Percentiles rank a stretch among this genome's conserved stretches.
phyloP scores from a whole-genome alignment of 2,113 vertebrate species.

The Alectura lathami region DNA sequence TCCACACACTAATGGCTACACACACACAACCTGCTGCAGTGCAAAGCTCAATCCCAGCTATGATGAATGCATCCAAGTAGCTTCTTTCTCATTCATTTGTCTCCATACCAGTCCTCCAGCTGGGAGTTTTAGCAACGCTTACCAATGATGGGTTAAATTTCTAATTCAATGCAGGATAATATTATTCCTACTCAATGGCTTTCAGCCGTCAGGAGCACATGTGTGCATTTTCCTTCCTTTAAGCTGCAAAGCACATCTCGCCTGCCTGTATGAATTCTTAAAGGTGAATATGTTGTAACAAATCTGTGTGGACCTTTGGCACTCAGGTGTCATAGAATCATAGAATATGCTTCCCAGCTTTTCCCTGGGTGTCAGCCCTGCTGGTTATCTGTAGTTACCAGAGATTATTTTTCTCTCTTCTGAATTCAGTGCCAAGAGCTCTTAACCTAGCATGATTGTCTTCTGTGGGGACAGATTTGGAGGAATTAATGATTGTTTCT shows the following conservation, averaged over 20 bases:
- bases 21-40: neutral
- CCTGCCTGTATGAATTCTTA: neutral
- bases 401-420: neutral
- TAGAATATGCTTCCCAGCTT: neutral
- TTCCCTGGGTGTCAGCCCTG: neutral
- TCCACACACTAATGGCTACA: neutral
- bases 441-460: neutral
- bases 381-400: neutral
- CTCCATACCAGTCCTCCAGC: neutral
- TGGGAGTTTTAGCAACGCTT: neutral
- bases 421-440: neutral
- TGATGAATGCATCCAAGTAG: neutral
- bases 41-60: neutral
- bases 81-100: neutral
- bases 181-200: neutral
- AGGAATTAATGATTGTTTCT: neutral
- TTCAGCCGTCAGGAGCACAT: rapidly evolving
- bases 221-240: neutral
- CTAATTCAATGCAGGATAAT: neutral
- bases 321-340: no score
- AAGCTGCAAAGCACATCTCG: neutral
- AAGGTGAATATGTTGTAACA: neutral
- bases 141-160: neutral
- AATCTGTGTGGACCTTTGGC: neutral
- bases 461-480: neutral